phyloP scores from a whole-genome alignment of 1,140 invertebrate species.

The Papilio machaon region DNA sequence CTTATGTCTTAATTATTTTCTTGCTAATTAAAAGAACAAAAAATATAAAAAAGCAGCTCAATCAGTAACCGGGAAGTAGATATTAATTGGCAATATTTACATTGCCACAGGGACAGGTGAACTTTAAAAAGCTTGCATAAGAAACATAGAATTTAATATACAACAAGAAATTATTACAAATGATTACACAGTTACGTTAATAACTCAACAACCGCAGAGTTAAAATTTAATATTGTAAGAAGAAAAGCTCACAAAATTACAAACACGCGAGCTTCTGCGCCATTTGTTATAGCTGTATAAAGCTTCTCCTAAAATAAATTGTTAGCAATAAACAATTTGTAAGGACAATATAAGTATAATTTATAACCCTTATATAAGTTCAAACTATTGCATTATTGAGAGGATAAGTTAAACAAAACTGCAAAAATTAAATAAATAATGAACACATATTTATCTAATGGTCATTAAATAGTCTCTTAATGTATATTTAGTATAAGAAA shows the following conservation, averaged over 20 bases:
- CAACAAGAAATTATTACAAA: not conserved
- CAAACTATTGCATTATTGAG: not conserved
- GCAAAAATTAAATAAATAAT: not conserved
- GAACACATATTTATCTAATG: too few relatives aligned
- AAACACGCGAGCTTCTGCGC: not conserved
- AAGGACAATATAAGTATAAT: not conserved
- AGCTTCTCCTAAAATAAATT: conserved; percentile 6
- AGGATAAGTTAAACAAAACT: too few relatives aligned
- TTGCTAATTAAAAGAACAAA: too few relatives aligned
- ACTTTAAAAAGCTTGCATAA: too few relatives aligned
- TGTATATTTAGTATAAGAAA: too few relatives aligned
- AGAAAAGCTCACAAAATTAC: conserved; percentile 21
- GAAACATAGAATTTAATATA: too few relatives aligned
- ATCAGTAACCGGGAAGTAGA: too few relatives aligned
- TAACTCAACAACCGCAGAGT: conserved; percentile 14
- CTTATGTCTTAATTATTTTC: too few relatives aligned
- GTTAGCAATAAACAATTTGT: conserved; percentile 9
- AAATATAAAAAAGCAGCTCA: too few relatives aligned
- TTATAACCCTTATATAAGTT: not conserved
- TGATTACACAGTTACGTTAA: not conserved
- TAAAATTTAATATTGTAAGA: conserved; percentile 14
- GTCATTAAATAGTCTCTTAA: too few relatives aligned
- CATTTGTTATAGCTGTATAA: conserved; percentile 21
- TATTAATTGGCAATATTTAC: too few relatives aligned
- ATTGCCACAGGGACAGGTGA: too few relatives aligned